Evolutionary conservation across 2,797 vertebrate species (phyloP).

Genomic region (Dryobates pubescens): DNA sequence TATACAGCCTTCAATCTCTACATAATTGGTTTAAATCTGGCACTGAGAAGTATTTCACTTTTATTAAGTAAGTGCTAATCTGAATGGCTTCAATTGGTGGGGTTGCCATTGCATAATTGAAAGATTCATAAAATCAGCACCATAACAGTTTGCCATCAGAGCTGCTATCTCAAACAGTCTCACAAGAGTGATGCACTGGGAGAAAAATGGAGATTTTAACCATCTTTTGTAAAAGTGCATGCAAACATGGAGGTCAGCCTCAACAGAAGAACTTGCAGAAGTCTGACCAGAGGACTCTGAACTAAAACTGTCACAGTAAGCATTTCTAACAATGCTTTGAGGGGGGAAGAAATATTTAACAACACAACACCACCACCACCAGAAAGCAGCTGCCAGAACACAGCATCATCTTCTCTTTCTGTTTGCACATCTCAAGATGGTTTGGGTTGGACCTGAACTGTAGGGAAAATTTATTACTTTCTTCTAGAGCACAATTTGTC

Average conservation of each 20-base stretch:
- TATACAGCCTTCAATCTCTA: not conserved
- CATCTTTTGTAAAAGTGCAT: not conserved
- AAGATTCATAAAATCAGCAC: not conserved
- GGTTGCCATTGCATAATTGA: not conserved
- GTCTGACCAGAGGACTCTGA: not conserved
- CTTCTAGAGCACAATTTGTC: not conserved
- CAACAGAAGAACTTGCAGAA: not conserved
- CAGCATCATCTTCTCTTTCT: not conserved
- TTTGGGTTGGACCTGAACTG: not conserved
- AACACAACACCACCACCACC: too few relatives aligned
- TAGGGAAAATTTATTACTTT: not conserved
- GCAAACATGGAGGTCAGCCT: not conserved
- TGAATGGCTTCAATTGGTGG: not conserved
- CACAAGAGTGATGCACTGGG: not conserved
- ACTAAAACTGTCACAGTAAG: not conserved
- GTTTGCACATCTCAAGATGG: not conserved
- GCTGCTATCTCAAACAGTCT: not conserved
- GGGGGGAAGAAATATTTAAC: not conserved
- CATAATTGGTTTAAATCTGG: not conserved
- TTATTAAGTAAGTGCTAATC: not conserved
- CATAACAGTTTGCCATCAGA: not conserved
- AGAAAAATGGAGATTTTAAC: not conserved
- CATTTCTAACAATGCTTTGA: not conserved
- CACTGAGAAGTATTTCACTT: not conserved
- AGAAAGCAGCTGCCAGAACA: not conserved